Evolutionary conservation across 30 jellyfish, hydroid and myxozoan species (phyloP).

Genomic region (Calvadosia cruxmelitensis): DNA sequence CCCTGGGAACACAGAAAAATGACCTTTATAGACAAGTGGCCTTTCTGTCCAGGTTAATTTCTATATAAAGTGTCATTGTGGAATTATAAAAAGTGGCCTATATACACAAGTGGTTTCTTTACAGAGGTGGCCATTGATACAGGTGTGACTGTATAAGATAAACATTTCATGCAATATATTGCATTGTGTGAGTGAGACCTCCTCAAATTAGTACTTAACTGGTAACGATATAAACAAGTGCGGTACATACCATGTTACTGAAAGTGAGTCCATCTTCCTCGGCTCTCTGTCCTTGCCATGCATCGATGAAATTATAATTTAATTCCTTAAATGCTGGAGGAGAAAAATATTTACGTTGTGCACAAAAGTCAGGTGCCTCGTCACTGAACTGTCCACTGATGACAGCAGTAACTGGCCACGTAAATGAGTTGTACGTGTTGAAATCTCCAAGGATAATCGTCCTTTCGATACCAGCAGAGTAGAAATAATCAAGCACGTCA

Average conservation of each 20-base stretch:
- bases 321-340: conserved; percentile 27
- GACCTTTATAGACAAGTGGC: conserved; percentile 1
- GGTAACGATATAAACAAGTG: neutral
- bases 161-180: neutral
- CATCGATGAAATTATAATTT: conserved; percentile 48
- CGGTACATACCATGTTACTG: conserved; percentile 69
- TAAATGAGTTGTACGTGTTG: conserved; percentile 35
- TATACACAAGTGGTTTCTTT: neutral
- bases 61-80: neutral
- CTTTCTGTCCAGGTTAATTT: neutral
- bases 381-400: conserved; percentile 22
- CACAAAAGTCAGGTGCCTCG: conserved; percentile 29
- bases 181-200: neutral
- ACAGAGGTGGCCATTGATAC: neutral
- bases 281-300: conserved; percentile 41
- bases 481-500: conserved; percentile 43
- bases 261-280: conserved; percentile 42
- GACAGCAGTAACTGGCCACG: conserved; percentile 50
- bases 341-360: conserved; percentile 16
- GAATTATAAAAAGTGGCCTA: neutral
- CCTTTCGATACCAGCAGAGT: conserved; percentile 44
- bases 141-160: neutral
- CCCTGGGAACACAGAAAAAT: neutral
- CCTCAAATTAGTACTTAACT: neutral
- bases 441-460: conserved; percentile 60